A percentile compares a stretch with the other conserved stretches of the same genome.
These are phyloP conservation scores for Drosophila malerkotliana DNA, from an alignment of 1,140 invertebrate genomes.

Conservation along the genomic window DNA sequence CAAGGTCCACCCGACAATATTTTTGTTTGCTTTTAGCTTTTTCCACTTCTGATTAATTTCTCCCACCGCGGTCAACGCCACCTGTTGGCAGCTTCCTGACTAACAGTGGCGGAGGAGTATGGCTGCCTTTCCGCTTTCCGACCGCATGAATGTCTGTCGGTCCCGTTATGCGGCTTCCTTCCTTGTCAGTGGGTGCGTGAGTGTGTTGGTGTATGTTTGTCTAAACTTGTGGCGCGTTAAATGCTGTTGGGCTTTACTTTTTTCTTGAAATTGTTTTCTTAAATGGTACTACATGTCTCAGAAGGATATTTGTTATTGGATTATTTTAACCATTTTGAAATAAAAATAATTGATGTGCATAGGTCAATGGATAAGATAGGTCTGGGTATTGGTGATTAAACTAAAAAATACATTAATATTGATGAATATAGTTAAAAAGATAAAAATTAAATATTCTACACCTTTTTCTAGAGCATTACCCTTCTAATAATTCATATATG, in stretches of 20 bases:
- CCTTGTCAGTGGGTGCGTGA: slow-evolving; percentile 3
- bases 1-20: slow-evolving; percentile 31
- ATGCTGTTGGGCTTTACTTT: slow-evolving; percentile 42
- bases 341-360: too few species aligned
- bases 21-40: slow-evolving; percentile 2
- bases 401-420: too few species aligned
- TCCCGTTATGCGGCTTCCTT: slow-evolving; percentile 32
- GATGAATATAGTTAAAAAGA: too few species aligned
- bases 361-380: too few species aligned
- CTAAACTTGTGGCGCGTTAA: slow-evolving; percentile 54
- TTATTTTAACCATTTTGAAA: too few species aligned
- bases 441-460: too few species aligned
- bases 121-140: slow-evolving; percentile 7
- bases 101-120: slow-evolving; percentile 6
- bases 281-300: background rate
- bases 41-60: slow-evolving; percentile 50
- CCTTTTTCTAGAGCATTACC: too few species aligned
- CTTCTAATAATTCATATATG: background rate
- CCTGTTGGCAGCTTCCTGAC: slow-evolving; percentile 64
- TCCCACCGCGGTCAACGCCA: slow-evolving; percentile 60
- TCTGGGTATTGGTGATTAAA: too few species aligned
- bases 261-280: slow-evolving; percentile 13
- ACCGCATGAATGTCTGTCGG: background rate
- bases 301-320: background rate
- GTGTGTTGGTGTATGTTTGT: slow-evolving; percentile 31